Evolutionary conservation across 2,888 invertebrate genomes (phyloP).

Genomic region (Tetranychus piercei): DNA sequence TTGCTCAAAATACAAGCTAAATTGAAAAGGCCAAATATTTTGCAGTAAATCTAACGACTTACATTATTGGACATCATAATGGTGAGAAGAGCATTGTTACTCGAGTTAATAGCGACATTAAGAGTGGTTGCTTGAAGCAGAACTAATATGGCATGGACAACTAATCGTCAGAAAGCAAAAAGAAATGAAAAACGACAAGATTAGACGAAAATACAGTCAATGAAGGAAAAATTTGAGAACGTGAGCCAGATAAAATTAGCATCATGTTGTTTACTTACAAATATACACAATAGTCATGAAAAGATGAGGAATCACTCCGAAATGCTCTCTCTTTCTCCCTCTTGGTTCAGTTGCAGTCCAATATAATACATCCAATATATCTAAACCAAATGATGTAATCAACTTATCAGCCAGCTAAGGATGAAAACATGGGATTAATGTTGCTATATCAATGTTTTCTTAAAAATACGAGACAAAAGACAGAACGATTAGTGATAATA

Average conservation of each 20-base stretch:
- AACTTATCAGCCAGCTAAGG: slow-evolving; percentile 59
- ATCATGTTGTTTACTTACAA: slow-evolving; percentile 40
- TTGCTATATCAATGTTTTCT: slow-evolving; percentile 5
- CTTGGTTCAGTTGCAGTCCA: slow-evolving; percentile 96
- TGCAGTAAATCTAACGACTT: slow-evolving; percentile 36
- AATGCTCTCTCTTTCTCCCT: slow-evolving; percentile 49
- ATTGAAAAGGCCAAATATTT: not conserved
- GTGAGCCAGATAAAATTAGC: too few relatives aligned
- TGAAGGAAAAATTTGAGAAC: too few relatives aligned
- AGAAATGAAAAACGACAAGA: not conserved
- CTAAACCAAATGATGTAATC: slow-evolving; percentile 91
- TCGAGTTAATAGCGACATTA: slow-evolving; percentile 97
- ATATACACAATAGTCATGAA: slow-evolving; percentile 81
- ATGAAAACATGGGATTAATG: not conserved
- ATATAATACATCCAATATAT: slow-evolving; percentile 88
- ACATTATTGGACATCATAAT: slow-evolving; percentile 99
- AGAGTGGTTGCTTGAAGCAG: slow-evolving; percentile 89
- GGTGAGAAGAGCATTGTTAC: slow-evolving; percentile 87
- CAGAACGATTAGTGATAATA: not conserved
- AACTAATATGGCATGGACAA: slow-evolving; percentile 68
- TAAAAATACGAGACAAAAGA: not conserved
- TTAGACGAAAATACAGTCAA: slow-evolving; percentile 1
- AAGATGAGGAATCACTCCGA: slow-evolving; percentile 72
- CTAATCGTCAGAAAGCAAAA: slow-evolving; percentile 30
- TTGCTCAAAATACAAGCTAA: not conserved